These are phyloP conservation scores for Lucifuga dentata DNA, from an alignment of 2,113 vertebrate genomes.

Conservation along the genomic window DNA sequence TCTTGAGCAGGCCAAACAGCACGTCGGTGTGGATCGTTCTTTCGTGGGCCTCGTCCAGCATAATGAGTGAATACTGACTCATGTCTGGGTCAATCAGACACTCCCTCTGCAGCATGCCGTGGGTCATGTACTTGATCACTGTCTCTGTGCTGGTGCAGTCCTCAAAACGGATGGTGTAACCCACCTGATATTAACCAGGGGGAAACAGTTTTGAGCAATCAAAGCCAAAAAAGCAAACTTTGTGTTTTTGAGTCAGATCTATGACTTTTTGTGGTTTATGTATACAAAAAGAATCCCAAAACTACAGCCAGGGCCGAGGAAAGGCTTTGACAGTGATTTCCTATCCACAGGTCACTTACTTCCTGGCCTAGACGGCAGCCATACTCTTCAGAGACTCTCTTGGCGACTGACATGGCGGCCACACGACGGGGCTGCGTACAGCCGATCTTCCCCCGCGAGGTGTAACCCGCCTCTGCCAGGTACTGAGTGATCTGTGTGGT, in stretches of 20 bases:
- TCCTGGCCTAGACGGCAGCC: conserved; percentile 98
- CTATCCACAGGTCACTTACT: conserved; percentile 67
- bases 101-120: conserved; percentile 95
- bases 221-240: too few relatives aligned
- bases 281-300: too few relatives aligned
- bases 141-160: conserved; percentile 98
- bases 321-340: too few relatives aligned
- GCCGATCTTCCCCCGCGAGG: conserved; percentile 95
- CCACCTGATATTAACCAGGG: conserved; percentile 88
- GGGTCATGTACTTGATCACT: conserved; percentile 99
- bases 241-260: too few relatives aligned
- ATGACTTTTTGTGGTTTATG: too few relatives aligned
- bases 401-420: conserved; percentile 98
- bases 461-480: conserved; percentile 96
- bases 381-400: conserved; percentile 97
- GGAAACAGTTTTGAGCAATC: too few relatives aligned
- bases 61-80: conserved; percentile 97
- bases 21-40: conserved; percentile 98
- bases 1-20: conserved; percentile 96
- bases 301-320: too few relatives aligned
- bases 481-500: conserved; percentile 99
- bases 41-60: conserved; percentile 98
- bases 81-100: conserved; percentile 96
- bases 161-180: conserved; percentile 98
- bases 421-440: conserved; percentile 98